Base-by-base conservation (phyloP, 37 sponge, comb jelly and placozoan genomes). In the Spongia lamella region DNA sequence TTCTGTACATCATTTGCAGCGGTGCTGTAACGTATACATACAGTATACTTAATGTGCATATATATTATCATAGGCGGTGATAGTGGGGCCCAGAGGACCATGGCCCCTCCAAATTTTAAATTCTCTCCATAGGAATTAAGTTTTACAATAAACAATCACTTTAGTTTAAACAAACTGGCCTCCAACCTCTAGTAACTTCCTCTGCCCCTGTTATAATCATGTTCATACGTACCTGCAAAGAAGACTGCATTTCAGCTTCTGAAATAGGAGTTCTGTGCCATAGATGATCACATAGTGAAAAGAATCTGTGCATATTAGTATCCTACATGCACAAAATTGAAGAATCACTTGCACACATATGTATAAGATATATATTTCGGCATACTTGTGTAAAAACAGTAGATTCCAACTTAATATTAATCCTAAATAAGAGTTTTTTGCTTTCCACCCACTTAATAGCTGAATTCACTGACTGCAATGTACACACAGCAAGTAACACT, bases 401-500 rank as follows among this genome's bases (percentile, higher is more conserved):
- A 27, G 92, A 87, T 32, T 80, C 73, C 7, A 84, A 76, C 37
- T 68, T 68, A n/a, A 59, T 39, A 27, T 30, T n/a, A 15, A 91
- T 79, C 22, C 59, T 79, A 74, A 94, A 91, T 1, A 94, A 51
- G 3, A 64, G 86, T 43, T 84, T 94, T 4, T 66, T 49, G 16
- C 78, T 66, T 29, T 94, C 95, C 56, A 94, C 81, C 88, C 81
- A 94, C 63, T 71, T 85, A 2, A 94, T 53, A 0, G 86, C 85
- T 22, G 85, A 73, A 40, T 47, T 66, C 4, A 40, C 50, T 31
- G 74, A 66, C 82, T 86, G 21, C 20, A 76, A 0, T 27, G 22
- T 26, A 40, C 25, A n/a, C n/a, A n/a, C 9, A 69, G 50, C 24
- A 22, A 65, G 16, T 53, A 1, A 66, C 26, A 73, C 17, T 9